Base-by-base conservation (phyloP, 1,140 invertebrate species). In the Odontomachus brunneus region DNA sequence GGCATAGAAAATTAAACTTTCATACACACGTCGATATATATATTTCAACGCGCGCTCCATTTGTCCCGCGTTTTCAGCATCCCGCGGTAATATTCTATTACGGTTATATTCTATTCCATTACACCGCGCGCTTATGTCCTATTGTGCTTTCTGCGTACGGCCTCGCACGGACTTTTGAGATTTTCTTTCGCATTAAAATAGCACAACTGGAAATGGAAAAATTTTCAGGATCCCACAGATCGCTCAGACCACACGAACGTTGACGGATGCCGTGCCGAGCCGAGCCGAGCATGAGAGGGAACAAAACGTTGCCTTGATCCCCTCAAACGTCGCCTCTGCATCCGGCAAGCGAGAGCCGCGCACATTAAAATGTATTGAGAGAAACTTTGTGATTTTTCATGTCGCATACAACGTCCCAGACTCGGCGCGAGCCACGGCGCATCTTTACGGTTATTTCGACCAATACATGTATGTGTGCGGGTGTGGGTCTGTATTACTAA, bases 321-420 rank as follows among this genome's bases (percentile, higher is more conserved):
- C 38, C 22, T 49, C 60, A 38, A 76, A 76, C 19, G 48, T 76
- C 12, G 60, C 29, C 65, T 22, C 26, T 5, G 60, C 29, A 76
- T 38, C 26, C 19, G 15, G 60, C 29, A 51, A 66, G 11, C 57
- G 65, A 65, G 44, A 44, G 38, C 38, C 38, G 38, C 3, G n/a
- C 44, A 60, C 74, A 66, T 76, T 66, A 76, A 66, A 76, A 76
- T 76, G 60, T 75, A 75, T 75, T 29, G 26, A 33, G 26, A 2
- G 51, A 53, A 19, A 38, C 19, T 33, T 29, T 33, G 26, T 33
- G 26, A 75, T n/a, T 72, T 72, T 55, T 66, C 62, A 66, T 24
- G 29, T 53, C 53, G 9, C 11, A 44, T 44, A 53, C 65, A 12
- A n/a, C 33, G n/a, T 33, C 14, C 11, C 14, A 26, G n/a, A 24